Evolutionary conservation across 1,140 invertebrate species (phyloP), one percentile per base, ranked within the genome.

Genomic region (Lepidostoma basale): DNA sequence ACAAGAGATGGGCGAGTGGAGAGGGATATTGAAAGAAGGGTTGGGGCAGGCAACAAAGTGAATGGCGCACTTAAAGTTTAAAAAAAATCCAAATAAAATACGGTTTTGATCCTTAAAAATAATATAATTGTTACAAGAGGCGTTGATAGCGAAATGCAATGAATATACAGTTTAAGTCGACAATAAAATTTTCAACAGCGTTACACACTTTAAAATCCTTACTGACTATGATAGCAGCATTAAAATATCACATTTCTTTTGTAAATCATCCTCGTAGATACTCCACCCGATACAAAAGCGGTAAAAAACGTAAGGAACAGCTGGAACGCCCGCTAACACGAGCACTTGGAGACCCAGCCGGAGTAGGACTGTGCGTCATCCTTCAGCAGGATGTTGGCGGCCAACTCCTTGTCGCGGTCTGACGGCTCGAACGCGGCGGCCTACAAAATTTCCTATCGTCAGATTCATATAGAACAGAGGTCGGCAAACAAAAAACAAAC

Each of bases 191-290:
- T 26, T 67, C 52, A 62, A 67, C 23, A 71, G 69, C 69, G 69
- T 71, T 71, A 62, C 60, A 71, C 69, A 71, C 69, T 71, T 67
- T 36, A 58, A 59, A 62, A 67, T 62, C 28, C 69, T 71, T 71
- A 71, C 10, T 49, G 47, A 44, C 69, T 71, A 71, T 42, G 60
- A 67, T 71, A 71, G 66, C 60, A 64, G 69, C 69, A 65, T 42
- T 62, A 67, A 71, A 71, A 71, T 71, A 71, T 71, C 69, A 71
- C 69, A 71, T 64, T 71, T 60, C 56, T 26, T 60, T 69, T 65
- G 62, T 63, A 20, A 66, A 67, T 54, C 58, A 67, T 54, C 52
- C 65, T 56, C 63, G 33, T 42, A 42, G 36, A 67, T 52, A 67
- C 42, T 42, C 33, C 20, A 25, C 58, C 33, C 26, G 52, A 67